phyloP scores from a whole-genome alignment of 2,113 vertebrate species.

The Aleadryas rufinucha region DNA sequence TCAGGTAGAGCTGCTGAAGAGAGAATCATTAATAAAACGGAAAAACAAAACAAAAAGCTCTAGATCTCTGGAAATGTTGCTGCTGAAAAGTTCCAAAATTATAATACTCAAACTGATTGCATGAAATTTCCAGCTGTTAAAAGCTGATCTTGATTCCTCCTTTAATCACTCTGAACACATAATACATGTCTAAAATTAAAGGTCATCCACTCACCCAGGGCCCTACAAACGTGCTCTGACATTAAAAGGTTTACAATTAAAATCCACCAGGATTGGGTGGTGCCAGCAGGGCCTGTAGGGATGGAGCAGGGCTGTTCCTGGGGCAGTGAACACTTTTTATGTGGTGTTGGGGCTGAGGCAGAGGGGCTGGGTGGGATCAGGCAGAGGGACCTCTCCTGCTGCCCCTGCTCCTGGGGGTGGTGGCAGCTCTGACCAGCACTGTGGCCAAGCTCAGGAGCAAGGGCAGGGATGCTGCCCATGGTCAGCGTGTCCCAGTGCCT shows the following conservation, averaged over 20 bases:
- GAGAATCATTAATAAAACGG: background rate
- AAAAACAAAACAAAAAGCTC: background rate
- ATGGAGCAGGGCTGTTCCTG: background rate
- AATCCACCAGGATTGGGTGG: background rate
- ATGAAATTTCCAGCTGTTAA: slow-evolving; percentile 25
- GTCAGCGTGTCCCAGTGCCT: background rate
- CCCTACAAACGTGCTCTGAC: background rate
- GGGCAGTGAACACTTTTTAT: rapidly evolving
- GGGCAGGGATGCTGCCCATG: background rate
- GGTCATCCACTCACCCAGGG: background rate
- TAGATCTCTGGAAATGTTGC: background rate
- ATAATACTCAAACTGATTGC: slow-evolving; percentile 17
- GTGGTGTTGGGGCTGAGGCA: background rate
- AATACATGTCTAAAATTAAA: slow-evolving; percentile 32
- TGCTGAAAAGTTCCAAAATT: background rate
- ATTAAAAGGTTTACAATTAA: background rate
- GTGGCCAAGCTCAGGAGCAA: background rate
- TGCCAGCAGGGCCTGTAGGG: background rate
- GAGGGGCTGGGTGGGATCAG: rapidly evolving
- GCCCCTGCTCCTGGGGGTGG: background rate
- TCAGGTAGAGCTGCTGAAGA: background rate
- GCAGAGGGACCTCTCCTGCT: no score
- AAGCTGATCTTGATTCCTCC: slow-evolving; percentile 16
- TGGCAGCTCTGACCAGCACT: rapidly evolving
- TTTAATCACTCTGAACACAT: slow-evolving; percentile 22